Evolutionary conservation across 2,797 vertebrate genomes (phyloP).

Genomic region (Rhynchonycteris naso): DNA sequence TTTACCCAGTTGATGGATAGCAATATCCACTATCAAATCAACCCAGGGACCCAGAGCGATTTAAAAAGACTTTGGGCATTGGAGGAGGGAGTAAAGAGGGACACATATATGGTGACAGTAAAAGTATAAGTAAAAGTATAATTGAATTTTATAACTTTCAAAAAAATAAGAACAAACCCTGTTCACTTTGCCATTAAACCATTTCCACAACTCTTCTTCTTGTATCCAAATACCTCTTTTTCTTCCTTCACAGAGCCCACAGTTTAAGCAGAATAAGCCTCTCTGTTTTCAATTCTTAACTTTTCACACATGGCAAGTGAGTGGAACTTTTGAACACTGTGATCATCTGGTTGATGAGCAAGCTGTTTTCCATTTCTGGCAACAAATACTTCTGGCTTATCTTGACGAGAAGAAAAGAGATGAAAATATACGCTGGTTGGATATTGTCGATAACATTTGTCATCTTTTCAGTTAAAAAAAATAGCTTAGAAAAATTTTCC

Average conservation of each 20-base stretch:
- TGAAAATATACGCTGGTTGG: constrained; percentile 76
- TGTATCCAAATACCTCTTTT: neutral
- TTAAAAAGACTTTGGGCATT: neutral
- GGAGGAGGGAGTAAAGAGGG: too few species aligned
- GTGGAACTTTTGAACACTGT: constrained; percentile 70
- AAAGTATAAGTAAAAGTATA: too few species aligned
- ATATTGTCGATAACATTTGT: constrained; percentile 76
- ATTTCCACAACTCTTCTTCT: neutral
- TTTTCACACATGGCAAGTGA: constrained; percentile 76
- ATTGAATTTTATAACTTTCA: too few species aligned
- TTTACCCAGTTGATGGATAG: neutral
- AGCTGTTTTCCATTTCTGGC: constrained; percentile 81
- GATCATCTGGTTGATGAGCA: constrained; percentile 80
- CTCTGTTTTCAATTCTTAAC: constrained; percentile 78
- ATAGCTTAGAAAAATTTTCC: constrained; percentile 54
- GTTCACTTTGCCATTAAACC: neutral
- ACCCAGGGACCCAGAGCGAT: neutral
- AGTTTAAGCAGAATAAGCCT: constrained; percentile 55
- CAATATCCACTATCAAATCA: neutral
- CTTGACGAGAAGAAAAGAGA: constrained; percentile 64
- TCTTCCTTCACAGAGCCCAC: constrained; percentile 41
- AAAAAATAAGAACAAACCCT: neutral
- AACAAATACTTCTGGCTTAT: constrained; percentile 79
- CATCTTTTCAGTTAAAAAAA: constrained; percentile 70
- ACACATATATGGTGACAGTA: too few species aligned